These are phyloP conservation scores for Diorhabda sublineata DNA, from an alignment of 1,140 invertebrate species.

Conservation along the genomic window DNA sequence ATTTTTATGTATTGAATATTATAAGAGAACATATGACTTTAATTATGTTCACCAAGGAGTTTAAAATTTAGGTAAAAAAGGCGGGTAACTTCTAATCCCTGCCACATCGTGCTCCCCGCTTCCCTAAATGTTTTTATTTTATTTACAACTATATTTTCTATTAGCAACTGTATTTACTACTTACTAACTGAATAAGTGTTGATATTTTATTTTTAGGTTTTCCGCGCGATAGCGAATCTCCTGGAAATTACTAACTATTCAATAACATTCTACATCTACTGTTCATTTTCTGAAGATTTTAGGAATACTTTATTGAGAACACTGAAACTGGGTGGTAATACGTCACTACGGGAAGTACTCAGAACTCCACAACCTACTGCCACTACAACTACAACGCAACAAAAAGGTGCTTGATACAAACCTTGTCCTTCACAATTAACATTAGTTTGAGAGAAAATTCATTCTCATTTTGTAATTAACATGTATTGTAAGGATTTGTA, in stretches of 20 bases:
- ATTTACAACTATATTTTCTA: too few relatives aligned
- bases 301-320: slow-evolving; percentile 65
- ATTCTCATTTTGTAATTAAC: too few relatives aligned
- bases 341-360: slow-evolving; percentile 25
- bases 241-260: slow-evolving; percentile 73
- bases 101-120: too few relatives aligned
- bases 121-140: too few relatives aligned
- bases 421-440: slow-evolving; percentile 29
- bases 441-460: slow-evolving; percentile 24
- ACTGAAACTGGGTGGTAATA: slow-evolving; percentile 56
- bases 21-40: too few relatives aligned
- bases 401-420: slow-evolving; percentile 43
- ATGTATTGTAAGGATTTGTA: too few relatives aligned
- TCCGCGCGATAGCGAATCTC: slow-evolving; percentile 68
- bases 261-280: slow-evolving; percentile 76
- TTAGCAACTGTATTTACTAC: too few relatives aligned
- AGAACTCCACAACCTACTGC: slow-evolving; percentile 40
- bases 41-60: too few relatives aligned
- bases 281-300: slow-evolving; percentile 71
- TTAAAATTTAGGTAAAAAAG: too few relatives aligned
- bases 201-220: slow-evolving; percentile 53
- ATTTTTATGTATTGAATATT: too few relatives aligned
- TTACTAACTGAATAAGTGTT: too few relatives aligned
- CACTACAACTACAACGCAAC: slow-evolving; percentile 43
- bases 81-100: too few relatives aligned